Evolutionary conservation across 1,140 invertebrate genomes (phyloP), one percentile per base, ranked within the genome.

Genomic region (Hyles vespertilio): DNA sequence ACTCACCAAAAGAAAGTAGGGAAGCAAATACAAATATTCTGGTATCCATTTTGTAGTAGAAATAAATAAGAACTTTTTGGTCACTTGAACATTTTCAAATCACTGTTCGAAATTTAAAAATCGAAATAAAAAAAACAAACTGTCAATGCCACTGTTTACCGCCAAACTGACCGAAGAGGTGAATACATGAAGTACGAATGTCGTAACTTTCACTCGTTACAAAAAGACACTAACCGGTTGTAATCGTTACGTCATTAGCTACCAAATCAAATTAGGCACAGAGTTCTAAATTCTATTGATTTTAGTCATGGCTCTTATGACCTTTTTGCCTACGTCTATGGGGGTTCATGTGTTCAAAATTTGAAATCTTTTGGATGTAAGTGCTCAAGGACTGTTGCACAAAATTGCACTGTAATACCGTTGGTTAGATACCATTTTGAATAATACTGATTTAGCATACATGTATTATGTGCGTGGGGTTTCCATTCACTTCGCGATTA

Each of bases 1-100:
- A 75, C 78, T 79, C 40, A 83, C 81, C 80, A 32, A 77, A 77
- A 52, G 77, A 80, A 74, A 85, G 68, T 50, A 81, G 72, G 50
- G 71, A 73, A 34, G 65, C 49, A 12, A 70, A 67, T 55, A 73
- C n/a, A 40, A 70, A 50, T 32, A 67, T 44, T 51, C 56, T 56
- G n/a, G 63, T 52, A 52, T 61, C 59, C 76, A 82, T 82, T 67
- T 74, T 81, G 32, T 34, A 61, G 45, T 12, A 51, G 36, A 40
- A 40, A 40, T 44, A 62, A 57, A 34, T 5, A 22, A 22, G 2
- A 33, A 51, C 10, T 51, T 8, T 6, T 33, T 33, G 32, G 10
- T 51, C 50, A 32, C 11, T 32, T 7, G 3, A 51, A 34, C 50
- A 51, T 51, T 51, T 57, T 51, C 32, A 56, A 48, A 56, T 63